Evolutionary conservation across 2,888 invertebrate genomes (phyloP).

Genomic region (Schizotus pectinicornis): DNA sequence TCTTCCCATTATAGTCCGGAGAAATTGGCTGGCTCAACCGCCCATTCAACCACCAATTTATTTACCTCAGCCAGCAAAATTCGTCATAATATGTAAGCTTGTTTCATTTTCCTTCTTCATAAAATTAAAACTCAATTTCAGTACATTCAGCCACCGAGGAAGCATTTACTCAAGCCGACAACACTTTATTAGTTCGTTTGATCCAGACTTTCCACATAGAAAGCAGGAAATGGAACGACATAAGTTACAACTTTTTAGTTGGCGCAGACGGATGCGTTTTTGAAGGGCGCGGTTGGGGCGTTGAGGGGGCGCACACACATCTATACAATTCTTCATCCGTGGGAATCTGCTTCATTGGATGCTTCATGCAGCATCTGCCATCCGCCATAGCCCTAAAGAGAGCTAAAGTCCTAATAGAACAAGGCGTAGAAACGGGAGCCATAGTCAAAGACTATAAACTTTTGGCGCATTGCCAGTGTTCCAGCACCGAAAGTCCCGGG

Average conservation of each 20-base stretch:
- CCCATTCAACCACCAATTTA: constrained; percentile 51
- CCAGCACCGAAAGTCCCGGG: constrained; percentile 63
- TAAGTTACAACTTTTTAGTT: constrained; percentile 63
- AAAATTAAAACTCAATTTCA: constrained; percentile 35
- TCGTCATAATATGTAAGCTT: constrained; percentile 60
- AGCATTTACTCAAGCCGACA: constrained; percentile 58
- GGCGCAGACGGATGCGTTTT: constrained; percentile 65
- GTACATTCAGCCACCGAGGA: constrained; percentile 63
- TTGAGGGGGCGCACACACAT: constrained; percentile 62
- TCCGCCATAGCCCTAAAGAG: constrained; percentile 55
- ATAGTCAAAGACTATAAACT: constrained; percentile 60
- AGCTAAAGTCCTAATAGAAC: constrained; percentile 58
- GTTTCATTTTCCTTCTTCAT: not conserved
- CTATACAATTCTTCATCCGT: constrained; percentile 61
- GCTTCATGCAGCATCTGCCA: constrained; percentile 60
- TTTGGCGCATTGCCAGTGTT: constrained; percentile 62
- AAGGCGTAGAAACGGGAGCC: constrained; percentile 59
- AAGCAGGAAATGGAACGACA: constrained; percentile 61
- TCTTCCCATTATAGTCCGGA: constrained; percentile 46
- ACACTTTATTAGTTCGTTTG: constrained; percentile 57
- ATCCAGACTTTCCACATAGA: constrained; percentile 64
- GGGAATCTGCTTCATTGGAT: constrained; percentile 63
- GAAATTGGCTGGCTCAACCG: constrained; percentile 60
- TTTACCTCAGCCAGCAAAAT: constrained; percentile 56
- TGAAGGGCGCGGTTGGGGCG: constrained; percentile 65